Evolutionary conservation across 2,797 vertebrate species (phyloP).

Genomic region (Poecilia picta): DNA sequence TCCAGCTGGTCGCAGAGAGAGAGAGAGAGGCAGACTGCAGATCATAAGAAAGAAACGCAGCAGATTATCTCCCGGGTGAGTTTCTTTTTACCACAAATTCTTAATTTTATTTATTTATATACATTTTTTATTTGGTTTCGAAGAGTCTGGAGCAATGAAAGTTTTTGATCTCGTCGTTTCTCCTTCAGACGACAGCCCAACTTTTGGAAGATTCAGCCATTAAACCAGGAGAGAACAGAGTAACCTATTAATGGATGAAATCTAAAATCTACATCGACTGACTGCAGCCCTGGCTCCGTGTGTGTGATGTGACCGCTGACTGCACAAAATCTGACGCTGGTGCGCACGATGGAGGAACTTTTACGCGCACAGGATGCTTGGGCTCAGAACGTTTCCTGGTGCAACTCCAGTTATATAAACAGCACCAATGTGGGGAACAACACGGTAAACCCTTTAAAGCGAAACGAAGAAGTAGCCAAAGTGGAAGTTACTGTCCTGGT

Average conservation of each 20-base stretch:
- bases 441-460: constrained; percentile 83
- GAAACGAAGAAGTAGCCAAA: constrained; percentile 95
- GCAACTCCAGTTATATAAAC: constrained; percentile 72
- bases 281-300: background rate
- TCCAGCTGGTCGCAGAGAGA: constrained; percentile 29
- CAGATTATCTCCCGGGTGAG: constrained; percentile 32
- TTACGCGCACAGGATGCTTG: constrained; percentile 56
- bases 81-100: background rate
- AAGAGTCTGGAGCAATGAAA: background rate
- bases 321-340: constrained; percentile 54
- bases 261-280: background rate
- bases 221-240: background rate
- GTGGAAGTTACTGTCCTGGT: constrained; percentile 93
- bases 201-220: background rate
- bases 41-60: background rate
- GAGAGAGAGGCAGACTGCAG: constrained; percentile 21
- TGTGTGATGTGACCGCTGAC: constrained; percentile 57
- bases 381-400: constrained; percentile 58
- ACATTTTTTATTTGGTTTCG: background rate
- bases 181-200: constrained; percentile 12
- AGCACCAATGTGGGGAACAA: constrained; percentile 72
- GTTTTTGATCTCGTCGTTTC: constrained; percentile 16
- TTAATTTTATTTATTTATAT: background rate
- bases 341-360: constrained; percentile 78
- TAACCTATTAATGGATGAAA: background rate